Conservation (phyloP, 2,888 invertebrate species). For the Drosophila prolongata region DNA sequence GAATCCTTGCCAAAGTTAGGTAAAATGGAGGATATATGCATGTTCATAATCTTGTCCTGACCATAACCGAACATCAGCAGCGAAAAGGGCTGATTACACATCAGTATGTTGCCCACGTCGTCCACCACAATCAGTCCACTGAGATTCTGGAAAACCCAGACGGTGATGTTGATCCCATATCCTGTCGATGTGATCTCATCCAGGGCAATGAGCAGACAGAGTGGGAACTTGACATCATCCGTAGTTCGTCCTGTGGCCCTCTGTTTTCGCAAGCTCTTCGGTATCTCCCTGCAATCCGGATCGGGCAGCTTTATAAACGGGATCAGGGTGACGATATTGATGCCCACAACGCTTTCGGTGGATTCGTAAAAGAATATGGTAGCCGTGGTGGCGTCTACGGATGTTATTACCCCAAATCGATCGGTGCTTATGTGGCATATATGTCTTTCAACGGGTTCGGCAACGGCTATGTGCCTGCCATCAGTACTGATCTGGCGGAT, state of each 20-base stretch:
- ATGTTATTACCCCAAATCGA: slow-evolving; percentile 66
- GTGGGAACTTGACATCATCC: slow-evolving; percentile 87
- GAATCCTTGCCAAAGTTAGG: slow-evolving; percentile 87
- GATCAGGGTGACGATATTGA: slow-evolving; percentile 85
- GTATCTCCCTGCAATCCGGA: slow-evolving; percentile 53
- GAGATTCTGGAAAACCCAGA: slow-evolving; percentile 87
- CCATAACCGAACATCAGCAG: slow-evolving; percentile 87
- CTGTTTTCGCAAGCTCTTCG: slow-evolving; percentile 86
- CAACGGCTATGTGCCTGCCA: slow-evolving; percentile 87
- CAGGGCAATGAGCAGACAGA: slow-evolving; percentile 86
- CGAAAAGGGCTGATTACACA: slow-evolving; percentile 89
- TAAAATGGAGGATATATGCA: slow-evolving; percentile 86
- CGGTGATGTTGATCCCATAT: slow-evolving; percentile 58
- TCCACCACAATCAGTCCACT: slow-evolving; percentile 88
- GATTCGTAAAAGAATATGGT: slow-evolving; percentile 86
- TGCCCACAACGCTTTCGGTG: slow-evolving; percentile 85
- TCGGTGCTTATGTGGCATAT: slow-evolving; percentile 73
- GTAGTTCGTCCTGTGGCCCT: slow-evolving; percentile 88
- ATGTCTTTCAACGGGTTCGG: slow-evolving; percentile 87
- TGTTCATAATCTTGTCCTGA: slow-evolving; percentile 86
- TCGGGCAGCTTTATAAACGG: slow-evolving; percentile 86
- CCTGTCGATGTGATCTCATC: slow-evolving; percentile 44
- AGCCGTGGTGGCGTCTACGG: slow-evolving; percentile 84
- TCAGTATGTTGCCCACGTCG: slow-evolving; percentile 87
- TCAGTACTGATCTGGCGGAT: slow-evolving; percentile 86